Conservation (phyloP, 1,140 invertebrate genomes). For the Drosophila grimshawi region DNA sequence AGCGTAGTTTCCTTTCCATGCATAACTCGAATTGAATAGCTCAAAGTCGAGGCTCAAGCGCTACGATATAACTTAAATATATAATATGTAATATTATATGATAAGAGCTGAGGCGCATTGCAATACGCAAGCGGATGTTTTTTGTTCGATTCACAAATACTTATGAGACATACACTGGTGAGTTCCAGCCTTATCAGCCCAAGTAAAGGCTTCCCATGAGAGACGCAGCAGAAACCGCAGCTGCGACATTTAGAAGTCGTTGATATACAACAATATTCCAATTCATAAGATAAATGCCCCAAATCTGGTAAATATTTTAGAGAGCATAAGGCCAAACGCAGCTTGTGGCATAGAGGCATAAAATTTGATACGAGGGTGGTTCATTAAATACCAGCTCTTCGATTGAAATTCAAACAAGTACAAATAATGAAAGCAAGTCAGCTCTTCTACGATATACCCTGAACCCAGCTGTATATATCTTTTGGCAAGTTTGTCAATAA, state of each 20-base stretch:
- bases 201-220: conserved; percentile 3
- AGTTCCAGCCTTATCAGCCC: conserved; percentile 5
- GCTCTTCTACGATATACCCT: no score
- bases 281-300: conserved; percentile 27
- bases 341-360: not conserved
- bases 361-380: conserved; percentile 8
- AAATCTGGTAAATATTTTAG: conserved; percentile 5
- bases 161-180: conserved; percentile 1
- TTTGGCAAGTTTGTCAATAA: no score
- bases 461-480: no score
- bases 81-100: not conserved
- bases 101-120: conserved; percentile 34
- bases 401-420: no score
- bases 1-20: conserved; percentile 27
- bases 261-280: conserved; percentile 25
- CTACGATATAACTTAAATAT: not conserved
- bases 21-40: conserved; percentile 28
- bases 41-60: conserved; percentile 20
- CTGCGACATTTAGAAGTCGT: conserved; percentile 30
- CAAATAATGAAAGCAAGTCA: no score
- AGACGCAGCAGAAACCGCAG: conserved; percentile 12
- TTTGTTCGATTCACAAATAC: conserved; percentile 16
- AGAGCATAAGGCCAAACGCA: conserved; percentile 15
- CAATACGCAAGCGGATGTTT: conserved; percentile 47
- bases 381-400: not conserved